These are phyloP conservation scores for Sclerurus mexicanus DNA, from an alignment of 2,113 vertebrate species.

Conservation along the genomic window DNA sequence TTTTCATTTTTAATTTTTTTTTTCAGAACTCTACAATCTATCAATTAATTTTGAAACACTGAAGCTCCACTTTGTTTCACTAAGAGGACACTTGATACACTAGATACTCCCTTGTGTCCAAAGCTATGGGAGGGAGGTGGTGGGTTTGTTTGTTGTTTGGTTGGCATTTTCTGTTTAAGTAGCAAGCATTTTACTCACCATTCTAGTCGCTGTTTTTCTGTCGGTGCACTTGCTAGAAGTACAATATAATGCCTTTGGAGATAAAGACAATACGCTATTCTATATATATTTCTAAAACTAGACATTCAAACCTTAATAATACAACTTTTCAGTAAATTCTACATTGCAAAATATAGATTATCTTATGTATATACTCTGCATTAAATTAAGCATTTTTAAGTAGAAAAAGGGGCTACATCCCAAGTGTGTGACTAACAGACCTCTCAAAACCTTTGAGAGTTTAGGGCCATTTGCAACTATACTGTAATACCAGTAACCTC, in stretches of 20 bases:
- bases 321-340: slow-evolving; percentile 7
- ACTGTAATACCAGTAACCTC: not conserved
- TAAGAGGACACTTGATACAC: not conserved
- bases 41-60: not conserved
- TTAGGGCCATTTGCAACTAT: not conserved
- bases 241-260: slow-evolving; percentile 93
- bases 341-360: not conserved
- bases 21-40: not conserved
- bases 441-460: not conserved
- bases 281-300: slow-evolving; percentile 65
- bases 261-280: slow-evolving; percentile 82
- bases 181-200: slow-evolving; percentile 81
- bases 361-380: not conserved
- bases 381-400: not conserved
- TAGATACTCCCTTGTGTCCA: not conserved
- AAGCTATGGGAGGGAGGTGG: not conserved
- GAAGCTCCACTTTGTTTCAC: not conserved
- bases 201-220: slow-evolving; percentile 87
- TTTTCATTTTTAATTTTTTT: not conserved
- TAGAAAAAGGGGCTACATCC: not conserved
- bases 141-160: not conserved
- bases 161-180: not conserved
- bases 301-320: slow-evolving; percentile 59
- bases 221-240: slow-evolving; percentile 86
- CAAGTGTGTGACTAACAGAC: not conserved